Evolutionary conservation across 2,113 vertebrate genomes (phyloP), one percentile per base, ranked within the genome.

Genomic region (Anhinga rufa): DNA sequence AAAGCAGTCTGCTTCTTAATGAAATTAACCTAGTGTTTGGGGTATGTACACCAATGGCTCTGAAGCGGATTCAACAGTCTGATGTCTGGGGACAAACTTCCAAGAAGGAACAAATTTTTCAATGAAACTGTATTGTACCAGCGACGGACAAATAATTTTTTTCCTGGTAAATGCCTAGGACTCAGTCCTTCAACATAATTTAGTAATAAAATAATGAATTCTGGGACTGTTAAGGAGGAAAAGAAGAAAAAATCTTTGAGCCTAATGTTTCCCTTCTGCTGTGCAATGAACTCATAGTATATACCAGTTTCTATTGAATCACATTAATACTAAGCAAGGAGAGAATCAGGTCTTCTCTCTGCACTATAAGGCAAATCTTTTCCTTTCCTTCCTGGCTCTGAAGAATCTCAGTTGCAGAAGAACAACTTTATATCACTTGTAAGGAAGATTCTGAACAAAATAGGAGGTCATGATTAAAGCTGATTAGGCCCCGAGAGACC

Each of bases 1-100:
- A 97, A 92, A 97, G 88, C 64, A 97, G 95, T 57, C 61, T 97
- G 18, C 70, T 93, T 84, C 91, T 95, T 89, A 93, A 90, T 75
- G 75, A 96, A 93, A 94, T 88, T 82, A 93, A 95, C 82, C 86
- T 95, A 65, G 54, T 34, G 48, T 44, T 95, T 80, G 49, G 28
- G 34, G 52, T 91, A 75, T 14, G 32, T 17, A 74, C n/a, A 87
- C 3, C 9, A 48, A 4, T n/a, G 68, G 20, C 82, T 88, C 86
- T 92, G 88, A 94, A 92, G 62, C 44, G 65, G 46, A 70, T 93
- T 94, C 38, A 21, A 12, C 78, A 86, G 61, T 69, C 51, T 70
- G 86, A 61, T 90, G 25, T 82, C 77, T 92, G 65, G 64, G 92
- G 34, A 40, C 44, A 92, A 92, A 69, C 19, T 95, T 94, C 42